These are phyloP conservation scores for Epizoanthus fatuus DNA, from an alignment of 92 coral and sea anemone species.

Conservation along the genomic window DNA sequence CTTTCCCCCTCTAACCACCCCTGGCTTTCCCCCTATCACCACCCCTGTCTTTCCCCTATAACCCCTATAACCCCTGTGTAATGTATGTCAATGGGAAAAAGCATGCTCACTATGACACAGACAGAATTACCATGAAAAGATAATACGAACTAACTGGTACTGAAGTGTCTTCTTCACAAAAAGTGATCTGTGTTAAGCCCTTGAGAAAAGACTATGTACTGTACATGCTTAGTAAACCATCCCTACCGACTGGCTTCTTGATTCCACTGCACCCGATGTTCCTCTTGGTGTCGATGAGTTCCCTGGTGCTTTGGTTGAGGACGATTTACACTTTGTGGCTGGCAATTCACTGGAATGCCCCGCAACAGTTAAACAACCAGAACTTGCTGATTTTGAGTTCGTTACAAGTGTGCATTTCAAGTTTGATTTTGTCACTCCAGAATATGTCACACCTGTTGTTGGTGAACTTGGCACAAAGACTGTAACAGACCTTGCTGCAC, in stretches of 20 bases:
- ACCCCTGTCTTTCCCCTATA: too few relatives aligned
- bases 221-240: too few relatives aligned
- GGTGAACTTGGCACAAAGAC: conserved; percentile 10
- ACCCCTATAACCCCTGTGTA: too few relatives aligned
- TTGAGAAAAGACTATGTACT: too few relatives aligned
- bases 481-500: neutral
- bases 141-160: too few relatives aligned
- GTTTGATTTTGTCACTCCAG: conserved; percentile 65
- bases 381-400: conserved; percentile 15
- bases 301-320: neutral
- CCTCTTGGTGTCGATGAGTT: neutral
- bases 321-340: neutral
- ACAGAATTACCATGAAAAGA: too few relatives aligned
- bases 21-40: too few relatives aligned
- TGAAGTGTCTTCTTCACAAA: too few relatives aligned
- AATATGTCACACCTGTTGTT: conserved; percentile 48
- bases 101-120: too few relatives aligned
- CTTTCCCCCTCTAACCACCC: too few relatives aligned
- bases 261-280: neutral
- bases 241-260: conserved; percentile 1
- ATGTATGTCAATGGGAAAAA: too few relatives aligned
- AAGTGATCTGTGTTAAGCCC: too few relatives aligned
- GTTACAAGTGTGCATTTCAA: conserved; percentile 9
- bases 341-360: conserved; percentile 2
- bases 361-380: neutral